Evolutionary conservation across 92 coral and sea anemone species (phyloP), one percentile per base, ranked within the genome.

Genomic region (Zoanthus solanderi): DNA sequence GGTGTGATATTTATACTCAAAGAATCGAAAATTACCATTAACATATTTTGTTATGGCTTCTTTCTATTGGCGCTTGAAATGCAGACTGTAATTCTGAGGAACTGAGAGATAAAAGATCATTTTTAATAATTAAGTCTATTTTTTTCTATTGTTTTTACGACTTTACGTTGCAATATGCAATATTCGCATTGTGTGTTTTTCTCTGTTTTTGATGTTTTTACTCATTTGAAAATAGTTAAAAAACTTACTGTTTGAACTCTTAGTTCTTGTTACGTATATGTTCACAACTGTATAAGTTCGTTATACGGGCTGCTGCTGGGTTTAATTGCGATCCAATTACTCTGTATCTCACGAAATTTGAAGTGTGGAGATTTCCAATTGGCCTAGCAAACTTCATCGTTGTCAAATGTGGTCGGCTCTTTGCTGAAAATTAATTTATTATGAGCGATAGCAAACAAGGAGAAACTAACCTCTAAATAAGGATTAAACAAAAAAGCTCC

Each of bases 1-100:
- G 75, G 85, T 75, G 66, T 65, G 85, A 81, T 61, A 81, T 67
- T 66, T 47, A 45, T 71, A 81, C 75, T 66, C 75, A 81, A 66
- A 68, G 58, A 81, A 66, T 13, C 28, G 75, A 29, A 44, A 30
- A 12, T 42, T 47, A 42, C 18, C 74, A 81, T 81, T 81, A 81
- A 28, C 85, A 81, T 81, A 81, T 66, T 81, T 81, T 66, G 61
- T 47, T 66, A 81, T 18, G 75, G 75, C 85, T 47, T 2, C 63
- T 65, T 29, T 81, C 44, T 66, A 81, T 81, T 81, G 85, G 85
- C 71, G 74, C 76, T 66, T 23, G 75, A 12, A 7, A 28, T 18
- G 74, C 75, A 45, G 85, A 81, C 85, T 58, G 75, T 81, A 81
- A 66, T 81, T 42, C n/a, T 81, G 18, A 46, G 45, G 29, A 47